Base-by-base conservation (phyloP, 1,140 invertebrate genomes). In the Mizuhopecten yessoensis region DNA sequence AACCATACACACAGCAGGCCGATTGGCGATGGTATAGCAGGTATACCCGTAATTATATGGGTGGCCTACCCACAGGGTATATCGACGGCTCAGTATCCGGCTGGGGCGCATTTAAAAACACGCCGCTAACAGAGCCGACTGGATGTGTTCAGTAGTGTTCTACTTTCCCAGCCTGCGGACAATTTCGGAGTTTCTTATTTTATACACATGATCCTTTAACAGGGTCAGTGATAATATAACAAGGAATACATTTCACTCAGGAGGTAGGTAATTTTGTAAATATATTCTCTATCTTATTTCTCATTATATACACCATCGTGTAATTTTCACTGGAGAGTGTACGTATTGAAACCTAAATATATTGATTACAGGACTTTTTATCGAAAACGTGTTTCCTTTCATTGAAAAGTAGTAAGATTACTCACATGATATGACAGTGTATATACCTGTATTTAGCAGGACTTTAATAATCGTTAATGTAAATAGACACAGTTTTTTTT, bases 81-180 rank as follows among this genome's bases (percentile, higher is more conserved):
- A 75, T 29, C 57, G 57, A 75, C 57, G 23, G 57, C 23, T 29
- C 23, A 29, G 57, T n/a, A 75, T 75, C 57, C 57, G 57, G 57
- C 57, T 75, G 57, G n/a, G 57, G 57, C 57, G 57, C 57, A 75
- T 0, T 75, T 75, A n/a, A 75, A 75, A 75, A 75, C 57, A 75
- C 5, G 29, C 57, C 5, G 1, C 29, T 75, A 23, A 75, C 57
- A 75, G 23, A n/a, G n/a, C n/a, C n/a, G 23, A 75, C n/a, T 29
- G n/a, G 57, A 75, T 75, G 57, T 75, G n/a, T 75, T 75, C 3
- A 29, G 5, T n/a, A 75, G 45, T 39, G 20, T 49, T n/a, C 11
- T 2, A 49, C 45, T 20, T 23, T 13, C 1, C 11, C 45, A 20
- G 45, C 9, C n/a, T n/a, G 5, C 2, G 57, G 57, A 75, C 57